Percentiles rank a stretch among this genome's conserved stretches.
phyloP scores from a whole-genome alignment of 1,140 invertebrate species.

The Steinernema feltiae region DNA sequence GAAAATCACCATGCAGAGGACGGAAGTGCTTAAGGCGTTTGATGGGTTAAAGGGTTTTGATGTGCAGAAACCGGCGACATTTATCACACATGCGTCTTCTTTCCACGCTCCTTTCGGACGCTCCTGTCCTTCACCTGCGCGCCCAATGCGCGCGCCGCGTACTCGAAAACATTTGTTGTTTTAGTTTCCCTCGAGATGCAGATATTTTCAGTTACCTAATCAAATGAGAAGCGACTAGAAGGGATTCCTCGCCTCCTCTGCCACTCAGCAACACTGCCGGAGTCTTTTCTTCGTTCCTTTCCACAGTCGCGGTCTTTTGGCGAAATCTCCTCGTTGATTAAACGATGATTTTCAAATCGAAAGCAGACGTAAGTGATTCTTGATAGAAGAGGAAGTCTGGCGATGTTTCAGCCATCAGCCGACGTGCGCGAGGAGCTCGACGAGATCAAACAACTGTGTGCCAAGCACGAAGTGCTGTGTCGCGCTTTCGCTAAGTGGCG shows the following conservation, averaged over 20 bases:
- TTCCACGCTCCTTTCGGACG: too few species aligned
- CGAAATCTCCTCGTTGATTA: too few species aligned
- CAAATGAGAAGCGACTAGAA: slow-evolving; percentile 9
- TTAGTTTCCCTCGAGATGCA: too few species aligned
- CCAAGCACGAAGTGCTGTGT: background rate
- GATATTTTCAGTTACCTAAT: background rate
- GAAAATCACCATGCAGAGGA: background rate
- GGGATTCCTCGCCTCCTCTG: background rate
- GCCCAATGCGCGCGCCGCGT: too few species aligned
- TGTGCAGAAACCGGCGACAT: background rate
- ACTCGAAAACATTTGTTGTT: too few species aligned
- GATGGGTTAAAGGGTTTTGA: background rate
- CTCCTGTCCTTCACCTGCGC: too few species aligned
- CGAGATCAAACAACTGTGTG: slow-evolving; percentile 4
- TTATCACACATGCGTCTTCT: too few species aligned
- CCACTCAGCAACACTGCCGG: slow-evolving; percentile 10
- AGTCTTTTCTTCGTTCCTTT: background rate
- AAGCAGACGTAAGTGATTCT: background rate
- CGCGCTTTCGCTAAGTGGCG: background rate
- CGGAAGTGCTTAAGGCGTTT: background rate
- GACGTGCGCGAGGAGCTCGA: background rate
- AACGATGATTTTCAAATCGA: background rate
- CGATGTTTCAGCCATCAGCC: background rate
- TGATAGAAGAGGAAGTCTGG: background rate
- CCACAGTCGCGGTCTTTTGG: too few species aligned